A percentile compares a stretch with the other conserved stretches of the same genome.
Evolutionary conservation across 2,113 vertebrate species (phyloP).

Genomic region (Mustela nigripes): DNA sequence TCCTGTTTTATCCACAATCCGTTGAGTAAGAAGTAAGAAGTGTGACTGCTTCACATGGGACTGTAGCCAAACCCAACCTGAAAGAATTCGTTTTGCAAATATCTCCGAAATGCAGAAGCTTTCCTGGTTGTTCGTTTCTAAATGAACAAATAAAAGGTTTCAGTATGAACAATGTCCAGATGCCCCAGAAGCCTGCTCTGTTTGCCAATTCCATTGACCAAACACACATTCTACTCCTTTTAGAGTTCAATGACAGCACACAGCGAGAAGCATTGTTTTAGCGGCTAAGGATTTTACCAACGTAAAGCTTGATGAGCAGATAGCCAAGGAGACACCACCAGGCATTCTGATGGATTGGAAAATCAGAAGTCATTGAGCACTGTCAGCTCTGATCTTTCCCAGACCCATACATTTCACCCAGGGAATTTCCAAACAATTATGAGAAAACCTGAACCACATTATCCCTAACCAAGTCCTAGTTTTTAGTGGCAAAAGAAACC

Average conservation of each 20-base stretch:
- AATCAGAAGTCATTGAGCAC: constrained; percentile 84
- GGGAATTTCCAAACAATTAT: constrained; percentile 82
- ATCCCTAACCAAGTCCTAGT: constrained; percentile 70
- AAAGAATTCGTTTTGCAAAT: constrained; percentile 81
- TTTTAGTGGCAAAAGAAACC: constrained; percentile 66
- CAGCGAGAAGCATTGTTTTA: constrained; percentile 42
- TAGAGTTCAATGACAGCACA: constrained; percentile 18
- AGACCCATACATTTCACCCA: constrained; percentile 81
- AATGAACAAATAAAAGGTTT: constrained; percentile 78
- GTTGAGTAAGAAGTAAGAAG: constrained; percentile 76
- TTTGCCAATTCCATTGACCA: constrained; percentile 76
- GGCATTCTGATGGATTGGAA: constrained; percentile 69
- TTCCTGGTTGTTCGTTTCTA: constrained; percentile 62
- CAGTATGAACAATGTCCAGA: constrained; percentile 83
- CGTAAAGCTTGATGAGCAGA: constrained; percentile 16
- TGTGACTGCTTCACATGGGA: constrained; percentile 78
- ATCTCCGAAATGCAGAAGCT: constrained; percentile 59
- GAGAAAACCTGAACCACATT: constrained; percentile 76
- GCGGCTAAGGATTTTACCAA: constrained; percentile 8
- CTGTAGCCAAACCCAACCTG: constrained; percentile 78
- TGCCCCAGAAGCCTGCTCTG: constrained; percentile 72
- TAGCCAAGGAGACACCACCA: constrained; percentile 67
- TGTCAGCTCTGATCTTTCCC: constrained; percentile 74
- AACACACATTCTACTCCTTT: constrained; percentile 52
- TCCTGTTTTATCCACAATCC: constrained; percentile 85